phyloP scores from a whole-genome alignment of 2,888 invertebrate species.

The Noctuana brunneofusca region DNA sequence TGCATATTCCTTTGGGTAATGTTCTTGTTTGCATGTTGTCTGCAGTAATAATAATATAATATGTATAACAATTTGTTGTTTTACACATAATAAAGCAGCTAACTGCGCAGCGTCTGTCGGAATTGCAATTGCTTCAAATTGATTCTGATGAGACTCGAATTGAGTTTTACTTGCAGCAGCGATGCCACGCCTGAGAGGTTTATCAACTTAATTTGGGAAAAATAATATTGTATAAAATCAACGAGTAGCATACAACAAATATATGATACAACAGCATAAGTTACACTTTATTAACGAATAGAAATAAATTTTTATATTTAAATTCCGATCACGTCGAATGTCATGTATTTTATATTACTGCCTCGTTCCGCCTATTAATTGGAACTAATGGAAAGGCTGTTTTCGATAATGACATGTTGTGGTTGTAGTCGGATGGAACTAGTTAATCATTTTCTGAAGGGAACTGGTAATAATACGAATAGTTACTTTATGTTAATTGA shows the following conservation, averaged over 20 bases:
- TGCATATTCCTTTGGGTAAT: too few species aligned
- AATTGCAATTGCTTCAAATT: constrained; percentile 24
- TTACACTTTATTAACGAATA: not conserved
- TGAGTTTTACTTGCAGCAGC: not conserved
- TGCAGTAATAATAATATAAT: too few species aligned
- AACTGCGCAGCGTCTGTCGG: not conserved
- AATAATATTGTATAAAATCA: too few species aligned
- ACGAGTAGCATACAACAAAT: not conserved
- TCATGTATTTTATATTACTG: not conserved
- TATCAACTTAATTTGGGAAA: not conserved
- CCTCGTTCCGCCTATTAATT: not conserved
- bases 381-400: not conserved
- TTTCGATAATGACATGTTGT: constrained; percentile 4
- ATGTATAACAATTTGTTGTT: too few species aligned
- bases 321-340: not conserved
- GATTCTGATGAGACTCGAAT: constrained; percentile 20
- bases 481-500: too few species aligned
- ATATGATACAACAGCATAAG: not conserved
- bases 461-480: not conserved
- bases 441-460: not conserved
- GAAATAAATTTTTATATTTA: not conserved
- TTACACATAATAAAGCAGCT: not conserved
- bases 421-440: not conserved
- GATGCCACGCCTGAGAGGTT: not conserved
- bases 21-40: too few species aligned